These are phyloP conservation scores for Acronicta psi DNA, from an alignment of 2,888 invertebrate genomes.

Conservation along the genomic window DNA sequence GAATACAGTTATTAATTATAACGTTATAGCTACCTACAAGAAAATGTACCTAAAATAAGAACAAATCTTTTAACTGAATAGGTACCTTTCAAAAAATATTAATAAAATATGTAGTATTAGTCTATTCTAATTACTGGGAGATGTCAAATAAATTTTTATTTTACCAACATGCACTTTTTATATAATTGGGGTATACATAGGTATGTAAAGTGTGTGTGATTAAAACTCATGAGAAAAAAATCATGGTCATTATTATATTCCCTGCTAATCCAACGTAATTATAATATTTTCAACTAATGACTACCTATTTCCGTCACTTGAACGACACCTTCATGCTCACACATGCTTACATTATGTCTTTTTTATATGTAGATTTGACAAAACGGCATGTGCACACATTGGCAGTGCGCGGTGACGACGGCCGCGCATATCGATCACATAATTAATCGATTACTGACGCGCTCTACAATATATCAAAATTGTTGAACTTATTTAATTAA, in stretches of 20 bases:
- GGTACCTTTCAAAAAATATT: too few relatives aligned
- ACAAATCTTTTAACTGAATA: too few relatives aligned
- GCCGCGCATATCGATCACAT: constrained; percentile 39
- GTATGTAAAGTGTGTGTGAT: too few relatives aligned
- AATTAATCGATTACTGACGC: constrained; percentile 33
- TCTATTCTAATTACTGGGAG: background rate
- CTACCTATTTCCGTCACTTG: constrained; percentile 28
- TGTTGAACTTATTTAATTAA: constrained; percentile 45
- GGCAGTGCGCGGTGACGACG: constrained; percentile 2
- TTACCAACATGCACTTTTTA: constrained; percentile 1
- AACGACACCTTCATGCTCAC: constrained; percentile 17
- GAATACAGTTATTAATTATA: background rate
- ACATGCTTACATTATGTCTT: background rate
- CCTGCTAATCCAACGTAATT: constrained; percentile 16
- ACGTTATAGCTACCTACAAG: too few relatives aligned
- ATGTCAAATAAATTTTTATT: background rate
- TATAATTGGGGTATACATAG: too few relatives aligned
- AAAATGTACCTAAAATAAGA: too few relatives aligned
- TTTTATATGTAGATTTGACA: constrained; percentile 2
- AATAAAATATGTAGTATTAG: too few relatives aligned
- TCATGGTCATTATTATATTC: constrained; percentile 9
- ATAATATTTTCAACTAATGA: background rate
- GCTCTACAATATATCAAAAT: constrained; percentile 42
- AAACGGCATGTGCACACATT: constrained; percentile 1
- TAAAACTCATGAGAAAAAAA: constrained; percentile 21